Conservation (phyloP, 1,140 invertebrate species). For the Magallana angulata region DNA sequence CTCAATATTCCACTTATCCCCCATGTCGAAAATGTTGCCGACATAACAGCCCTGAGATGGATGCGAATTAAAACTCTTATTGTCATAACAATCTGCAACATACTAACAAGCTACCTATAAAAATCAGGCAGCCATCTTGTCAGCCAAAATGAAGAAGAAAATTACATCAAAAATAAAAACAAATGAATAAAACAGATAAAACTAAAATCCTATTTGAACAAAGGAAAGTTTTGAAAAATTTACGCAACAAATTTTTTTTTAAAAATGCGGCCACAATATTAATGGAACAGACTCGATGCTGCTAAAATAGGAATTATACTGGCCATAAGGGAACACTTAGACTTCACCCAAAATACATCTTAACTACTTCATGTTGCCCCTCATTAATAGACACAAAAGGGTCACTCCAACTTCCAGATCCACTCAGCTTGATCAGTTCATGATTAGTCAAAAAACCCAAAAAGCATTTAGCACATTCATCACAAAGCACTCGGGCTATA, state of each 20-base stretch:
- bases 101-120: conserved; percentile 36
- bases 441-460: conserved; percentile 28
- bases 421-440: conserved; percentile 15
- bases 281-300: too few relatives aligned
- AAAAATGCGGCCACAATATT: background rate
- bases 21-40: conserved; percentile 36
- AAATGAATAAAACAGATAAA: too few relatives aligned
- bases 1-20: conserved; percentile 41
- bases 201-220: too few relatives aligned
- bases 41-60: conserved; percentile 31
- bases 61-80: conserved; percentile 36
- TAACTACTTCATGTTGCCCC: conserved; percentile 9
- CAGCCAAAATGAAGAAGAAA: conserved; percentile 2
- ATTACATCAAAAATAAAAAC: background rate
- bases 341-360: conserved; percentile 13
- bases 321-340: conserved; percentile 28
- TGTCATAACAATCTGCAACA: conserved; percentile 31
- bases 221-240: too few relatives aligned
- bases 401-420: conserved; percentile 17
- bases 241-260: background rate
- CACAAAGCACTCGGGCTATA: conserved; percentile 24
- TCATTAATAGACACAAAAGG: conserved; percentile 33
- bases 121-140: conserved; percentile 21
- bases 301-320: background rate
- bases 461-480: conserved; percentile 32